Percentiles rank a stretch among this genome's conserved stretches.
Evolutionary conservation across 2,888 invertebrate genomes (phyloP).

Genomic region (Apamea epomidion): DNA sequence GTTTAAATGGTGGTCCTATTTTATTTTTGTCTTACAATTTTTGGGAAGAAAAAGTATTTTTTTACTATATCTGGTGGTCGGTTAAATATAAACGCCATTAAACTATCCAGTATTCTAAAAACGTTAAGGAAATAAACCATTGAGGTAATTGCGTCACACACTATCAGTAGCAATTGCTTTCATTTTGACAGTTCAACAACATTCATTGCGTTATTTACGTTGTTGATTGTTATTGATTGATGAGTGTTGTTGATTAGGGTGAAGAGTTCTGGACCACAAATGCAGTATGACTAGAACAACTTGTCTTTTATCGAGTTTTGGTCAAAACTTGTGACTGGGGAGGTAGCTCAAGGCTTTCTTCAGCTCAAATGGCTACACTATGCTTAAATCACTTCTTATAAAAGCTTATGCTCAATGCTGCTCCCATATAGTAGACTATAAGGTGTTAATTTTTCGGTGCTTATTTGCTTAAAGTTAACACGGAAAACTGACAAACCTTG

Average conservation of each 20-base stretch:
- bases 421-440: neutral
- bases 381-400: neutral
- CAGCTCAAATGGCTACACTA: neutral
- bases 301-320: neutral
- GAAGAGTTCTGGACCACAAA: neutral
- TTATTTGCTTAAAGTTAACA: neutral
- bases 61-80: neutral
- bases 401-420: neutral
- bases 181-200: too few species aligned
- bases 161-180: too few species aligned
- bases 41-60: neutral
- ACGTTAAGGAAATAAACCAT: neutral
- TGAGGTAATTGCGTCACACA: too few species aligned
- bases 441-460: neutral
- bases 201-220: too few species aligned
- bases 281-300: neutral
- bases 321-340: neutral
- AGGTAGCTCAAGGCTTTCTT: neutral
- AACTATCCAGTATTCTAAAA: neutral
- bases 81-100: neutral
- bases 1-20: neutral
- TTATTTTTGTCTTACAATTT: neutral
- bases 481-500: neutral
- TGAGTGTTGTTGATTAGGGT: too few species aligned
- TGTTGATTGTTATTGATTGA: too few species aligned